Base-by-base conservation (phyloP, 1,140 invertebrate species). In the Brachionus sp. region DNA sequence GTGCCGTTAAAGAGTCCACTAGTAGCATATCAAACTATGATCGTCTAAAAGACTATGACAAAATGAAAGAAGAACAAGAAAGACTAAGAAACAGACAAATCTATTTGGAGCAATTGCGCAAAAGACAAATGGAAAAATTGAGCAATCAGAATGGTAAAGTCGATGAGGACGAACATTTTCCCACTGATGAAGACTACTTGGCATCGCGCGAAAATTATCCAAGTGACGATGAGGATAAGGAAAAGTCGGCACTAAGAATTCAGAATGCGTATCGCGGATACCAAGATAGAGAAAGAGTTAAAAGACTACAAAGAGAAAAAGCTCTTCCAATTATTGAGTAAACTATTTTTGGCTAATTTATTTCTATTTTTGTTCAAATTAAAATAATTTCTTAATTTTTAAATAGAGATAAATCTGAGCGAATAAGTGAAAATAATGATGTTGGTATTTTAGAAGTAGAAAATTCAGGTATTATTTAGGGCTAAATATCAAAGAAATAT, bases 11-110 rank as follows among this genome's bases (percentile, higher is more conserved):
- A 75, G 66, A 70, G 6, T 70, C 66, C 5, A 37, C 35, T 13
- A 35, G 29, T 50, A 77, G 35, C 25, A 23, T 77, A 39, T 44
- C 37, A n/a, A 77, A 50, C 44, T 77, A 57, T 39, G 50, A 62
- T n/a, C 29, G 29, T 5, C 10, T 35, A 6, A 80, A 23, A 46
- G 77, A 80, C 7, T 80, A 37, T 29, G 77, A 80, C 12, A 82
- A 82, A 82, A 39, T 82, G 37, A 66, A 35, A 82, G 62, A 82
- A 66, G 78, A 82, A 70, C 78, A 82, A 66, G 78, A 82, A 12
- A 33, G 78, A 53, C 33, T 82, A 12, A 33, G 78, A 19, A 66
- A 19, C n/a, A 19, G 78, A 25, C 78, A 82, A 70, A 42, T 42
- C 13, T 50, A 82, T 57, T 50, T 82, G 33, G 78, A 82, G 35